phyloP scores from a whole-genome alignment of 2,113 vertebrate genomes.

The Rafetus swinhoei region DNA sequence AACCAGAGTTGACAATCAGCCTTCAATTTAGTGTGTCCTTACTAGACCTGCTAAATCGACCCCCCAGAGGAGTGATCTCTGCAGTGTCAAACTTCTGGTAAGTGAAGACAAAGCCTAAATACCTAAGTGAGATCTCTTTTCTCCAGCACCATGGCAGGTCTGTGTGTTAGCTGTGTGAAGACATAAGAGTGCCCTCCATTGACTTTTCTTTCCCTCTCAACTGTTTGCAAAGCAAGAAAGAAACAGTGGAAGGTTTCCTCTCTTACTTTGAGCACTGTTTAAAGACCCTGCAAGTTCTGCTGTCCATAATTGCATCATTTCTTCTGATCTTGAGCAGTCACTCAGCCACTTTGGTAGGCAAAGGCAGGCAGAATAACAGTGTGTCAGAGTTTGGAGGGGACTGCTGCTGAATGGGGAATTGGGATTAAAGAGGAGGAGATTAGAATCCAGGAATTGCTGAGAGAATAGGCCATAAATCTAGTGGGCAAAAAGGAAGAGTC shows the following conservation, averaged over 20 bases:
- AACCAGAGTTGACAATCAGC: too few species aligned
- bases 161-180: neutral
- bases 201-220: neutral
- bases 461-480: neutral
- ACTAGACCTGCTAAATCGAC: too few species aligned
- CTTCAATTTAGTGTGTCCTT: too few species aligned
- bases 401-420: neutral
- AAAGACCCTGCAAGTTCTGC: neutral
- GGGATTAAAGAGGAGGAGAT: neutral
- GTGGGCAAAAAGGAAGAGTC: neutral
- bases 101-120: neutral
- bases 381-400: neutral
- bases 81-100: too few species aligned
- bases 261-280: neutral
- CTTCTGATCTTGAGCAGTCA: neutral
- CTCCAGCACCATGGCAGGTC: neutral
- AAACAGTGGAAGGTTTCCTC: neutral
- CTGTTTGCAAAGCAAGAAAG: neutral
- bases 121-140: neutral
- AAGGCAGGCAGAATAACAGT: neutral
- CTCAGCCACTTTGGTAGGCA: neutral
- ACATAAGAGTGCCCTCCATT: neutral
- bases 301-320: neutral
- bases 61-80: too few species aligned
- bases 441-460: neutral